Conservation (phyloP, 2,113 vertebrate genomes). For the Labeo rohita region DNA sequence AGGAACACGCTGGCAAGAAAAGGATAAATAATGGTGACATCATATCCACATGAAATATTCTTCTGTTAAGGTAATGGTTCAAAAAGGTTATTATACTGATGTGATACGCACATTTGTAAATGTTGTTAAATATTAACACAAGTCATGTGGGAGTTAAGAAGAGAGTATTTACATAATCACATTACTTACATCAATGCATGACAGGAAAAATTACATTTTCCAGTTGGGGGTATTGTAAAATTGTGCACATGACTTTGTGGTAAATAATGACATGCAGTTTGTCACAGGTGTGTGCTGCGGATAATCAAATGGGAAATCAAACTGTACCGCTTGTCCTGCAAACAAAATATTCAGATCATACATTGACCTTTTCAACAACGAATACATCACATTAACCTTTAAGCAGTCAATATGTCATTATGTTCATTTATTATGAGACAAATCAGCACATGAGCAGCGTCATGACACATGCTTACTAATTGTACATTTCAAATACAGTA, state of each 20-base stretch:
- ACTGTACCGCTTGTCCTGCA: slow-evolving; percentile 51
- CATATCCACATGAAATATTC: not conserved
- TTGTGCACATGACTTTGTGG: slow-evolving; percentile 37
- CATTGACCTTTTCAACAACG: slow-evolving; percentile 69
- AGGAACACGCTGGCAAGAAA: slow-evolving; percentile 37
- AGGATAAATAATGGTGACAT: not conserved
- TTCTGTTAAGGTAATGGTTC: not conserved
- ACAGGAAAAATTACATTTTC: slow-evolving; percentile 39
- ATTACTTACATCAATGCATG: slow-evolving; percentile 19
- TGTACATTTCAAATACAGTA: not conserved
- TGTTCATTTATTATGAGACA: slow-evolving; percentile 66
- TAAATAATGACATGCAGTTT: slow-evolving; percentile 40
- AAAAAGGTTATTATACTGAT: not conserved
- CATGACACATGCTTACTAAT: not conserved
- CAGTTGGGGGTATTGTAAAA: slow-evolving; percentile 36
- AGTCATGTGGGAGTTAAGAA: not conserved
- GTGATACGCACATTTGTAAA: not conserved
- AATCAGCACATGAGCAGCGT: slow-evolving; percentile 39
- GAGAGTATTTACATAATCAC: slow-evolving; percentile 24
- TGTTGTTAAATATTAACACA: not conserved
- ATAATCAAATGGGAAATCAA: slow-evolving; percentile 66
- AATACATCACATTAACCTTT: slow-evolving; percentile 74
- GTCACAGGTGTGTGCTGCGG: slow-evolving; percentile 60
- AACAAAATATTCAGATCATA: slow-evolving; percentile 67
- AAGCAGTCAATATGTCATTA: slow-evolving; percentile 66